Conservation (phyloP, 2,888 invertebrate species). For the Myopa tessellatipennis region DNA sequence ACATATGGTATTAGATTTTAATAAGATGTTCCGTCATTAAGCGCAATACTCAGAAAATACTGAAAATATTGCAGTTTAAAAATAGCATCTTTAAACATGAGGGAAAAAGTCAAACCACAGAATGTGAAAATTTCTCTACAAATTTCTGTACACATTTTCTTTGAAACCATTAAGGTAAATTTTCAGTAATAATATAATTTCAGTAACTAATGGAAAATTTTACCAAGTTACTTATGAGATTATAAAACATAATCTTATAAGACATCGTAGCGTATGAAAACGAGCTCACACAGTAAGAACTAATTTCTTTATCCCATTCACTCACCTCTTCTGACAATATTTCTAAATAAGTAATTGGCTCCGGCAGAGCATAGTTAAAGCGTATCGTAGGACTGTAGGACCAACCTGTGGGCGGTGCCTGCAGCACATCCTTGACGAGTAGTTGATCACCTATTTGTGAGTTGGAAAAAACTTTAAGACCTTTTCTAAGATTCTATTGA, state of each 20-base stretch:
- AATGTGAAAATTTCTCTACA: too few relatives aligned
- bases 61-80: constrained; percentile 9
- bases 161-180: too few relatives aligned
- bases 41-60: neutral
- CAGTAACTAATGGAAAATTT: too few relatives aligned
- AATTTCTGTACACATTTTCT: too few relatives aligned
- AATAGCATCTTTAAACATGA: constrained; percentile 8
- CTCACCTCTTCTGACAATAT: constrained; percentile 62
- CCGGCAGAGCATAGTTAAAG: constrained; percentile 58
- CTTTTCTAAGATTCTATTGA: too few relatives aligned
- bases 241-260: too few relatives aligned
- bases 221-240: too few relatives aligned
- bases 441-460: constrained; percentile 55
- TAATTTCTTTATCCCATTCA: constrained; percentile 27
- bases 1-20: constrained; percentile 12
- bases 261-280: too few relatives aligned
- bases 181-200: too few relatives aligned
- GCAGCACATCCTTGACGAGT: constrained; percentile 59
- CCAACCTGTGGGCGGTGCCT: constrained; percentile 53
- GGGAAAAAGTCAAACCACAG: neutral
- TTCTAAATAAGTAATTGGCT: constrained; percentile 61
- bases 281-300: too few relatives aligned
- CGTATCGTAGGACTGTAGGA: constrained; percentile 54
- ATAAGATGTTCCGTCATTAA: constrained; percentile 31
- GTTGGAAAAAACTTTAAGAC: neutral